A percentile compares a stretch with the other conserved stretches of the same genome.
Conservation (phyloP, 2,888 invertebrate species). For the Psylliodes chrysocephalus region DNA sequence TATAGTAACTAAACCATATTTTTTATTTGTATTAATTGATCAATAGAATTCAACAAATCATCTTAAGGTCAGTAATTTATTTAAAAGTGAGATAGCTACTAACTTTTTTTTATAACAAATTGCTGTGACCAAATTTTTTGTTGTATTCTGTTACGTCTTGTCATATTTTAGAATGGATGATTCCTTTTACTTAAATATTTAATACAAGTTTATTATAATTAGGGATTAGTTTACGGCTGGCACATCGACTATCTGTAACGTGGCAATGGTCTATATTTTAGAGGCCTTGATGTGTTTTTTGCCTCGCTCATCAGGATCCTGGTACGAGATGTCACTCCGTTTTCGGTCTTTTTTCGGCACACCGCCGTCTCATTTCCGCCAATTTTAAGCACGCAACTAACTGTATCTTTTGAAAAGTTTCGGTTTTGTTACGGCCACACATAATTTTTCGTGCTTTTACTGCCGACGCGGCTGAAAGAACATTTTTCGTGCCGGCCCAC, state of each 20-base stretch:
- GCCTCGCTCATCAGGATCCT: slow-evolving; percentile 50
- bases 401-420: slow-evolving; percentile 53
- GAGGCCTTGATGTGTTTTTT: slow-evolving; percentile 51
- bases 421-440: slow-evolving; percentile 54
- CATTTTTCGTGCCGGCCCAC: slow-evolving; percentile 54
- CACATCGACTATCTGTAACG: slow-evolving; percentile 42
- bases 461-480: slow-evolving; percentile 50
- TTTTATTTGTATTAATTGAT: too few relatives aligned
- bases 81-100: too few relatives aligned
- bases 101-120: too few relatives aligned
- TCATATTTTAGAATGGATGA: too few relatives aligned
- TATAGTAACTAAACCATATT: too few relatives aligned
- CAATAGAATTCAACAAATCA: too few relatives aligned
- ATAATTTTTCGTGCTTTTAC: slow-evolving; percentile 57
- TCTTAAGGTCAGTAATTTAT: too few relatives aligned
- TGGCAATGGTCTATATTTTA: slow-evolving; percentile 60
- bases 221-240: not conserved
- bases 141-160: too few relatives aligned
- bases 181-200: too few relatives aligned
- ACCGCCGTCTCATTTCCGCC: slow-evolving; percentile 58
- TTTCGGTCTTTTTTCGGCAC: slow-evolving; percentile 59
- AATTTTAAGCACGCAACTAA: slow-evolving; percentile 57
- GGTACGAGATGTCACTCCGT: slow-evolving; percentile 61
- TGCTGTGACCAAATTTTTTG: too few relatives aligned
- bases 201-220: too few relatives aligned